Conservation (phyloP, 2,113 vertebrate species). For the Boulengeromyrus knoepffleri region DNA sequence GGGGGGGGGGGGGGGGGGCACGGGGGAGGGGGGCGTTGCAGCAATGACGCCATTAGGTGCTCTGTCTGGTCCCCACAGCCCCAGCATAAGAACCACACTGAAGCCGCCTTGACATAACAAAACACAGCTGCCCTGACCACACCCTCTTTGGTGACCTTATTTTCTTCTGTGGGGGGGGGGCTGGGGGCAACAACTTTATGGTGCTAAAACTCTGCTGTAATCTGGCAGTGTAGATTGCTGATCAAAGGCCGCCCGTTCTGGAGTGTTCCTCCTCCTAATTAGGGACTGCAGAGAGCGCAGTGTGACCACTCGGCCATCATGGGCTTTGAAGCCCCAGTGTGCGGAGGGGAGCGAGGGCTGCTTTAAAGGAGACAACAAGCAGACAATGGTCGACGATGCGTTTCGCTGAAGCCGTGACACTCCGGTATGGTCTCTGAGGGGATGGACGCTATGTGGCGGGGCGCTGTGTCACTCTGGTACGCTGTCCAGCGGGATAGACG, state of each 20-base stretch:
- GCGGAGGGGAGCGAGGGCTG: not conserved
- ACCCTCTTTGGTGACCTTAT: slow-evolving; percentile 36
- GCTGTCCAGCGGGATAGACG: no score
- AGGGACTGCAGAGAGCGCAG: slow-evolving; percentile 27
- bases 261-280: slow-evolving; percentile 27
- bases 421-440: not conserved
- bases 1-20: slow-evolving; percentile 38
- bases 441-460: not conserved
- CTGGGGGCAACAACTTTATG: slow-evolving; percentile 55
- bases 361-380: not conserved
- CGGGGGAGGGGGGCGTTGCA: not conserved
- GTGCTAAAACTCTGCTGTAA: slow-evolving; percentile 57
- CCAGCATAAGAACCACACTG: slow-evolving; percentile 16
- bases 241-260: slow-evolving; percentile 47
- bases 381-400: not conserved
- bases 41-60: slow-evolving; percentile 20
- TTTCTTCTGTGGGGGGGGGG: slow-evolving; percentile 32
- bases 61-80: slow-evolving; percentile 24
- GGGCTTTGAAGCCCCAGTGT: slow-evolving; percentile 8
- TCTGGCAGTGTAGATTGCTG: slow-evolving; percentile 58
- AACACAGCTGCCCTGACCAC: not conserved
- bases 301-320: slow-evolving; percentile 20
- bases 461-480: no score
- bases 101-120: not conserved
- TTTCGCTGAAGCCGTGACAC: not conserved